Conservation (phyloP, 2,888 invertebrate genomes). For the Bembecia ichneumoniformis region DNA sequence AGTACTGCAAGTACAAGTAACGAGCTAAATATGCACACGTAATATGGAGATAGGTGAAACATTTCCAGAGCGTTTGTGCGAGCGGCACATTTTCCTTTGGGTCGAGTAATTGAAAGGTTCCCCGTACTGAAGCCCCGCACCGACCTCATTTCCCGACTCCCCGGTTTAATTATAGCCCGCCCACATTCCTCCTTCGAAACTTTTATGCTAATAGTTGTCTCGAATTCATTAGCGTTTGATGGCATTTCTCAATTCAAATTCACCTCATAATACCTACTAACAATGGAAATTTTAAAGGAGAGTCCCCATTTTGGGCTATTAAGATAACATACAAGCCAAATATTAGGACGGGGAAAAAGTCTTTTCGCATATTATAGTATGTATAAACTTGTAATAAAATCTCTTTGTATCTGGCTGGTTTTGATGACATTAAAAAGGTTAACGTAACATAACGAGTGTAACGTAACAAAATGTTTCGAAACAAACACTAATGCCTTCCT, state of each 20-base stretch:
- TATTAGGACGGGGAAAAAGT: no score
- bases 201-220: slow-evolving; percentile 13
- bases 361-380: no score
- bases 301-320: no score
- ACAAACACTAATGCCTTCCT: no score
- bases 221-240: slow-evolving; percentile 6
- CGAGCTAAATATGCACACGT: background rate
- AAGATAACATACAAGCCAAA: no score
- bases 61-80: background rate
- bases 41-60: background rate
- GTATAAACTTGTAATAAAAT: no score
- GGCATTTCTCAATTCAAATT: background rate
- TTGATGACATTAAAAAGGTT: no score
- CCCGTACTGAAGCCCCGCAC: slow-evolving; percentile 22
- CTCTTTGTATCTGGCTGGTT: no score
- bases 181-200: slow-evolving; percentile 17
- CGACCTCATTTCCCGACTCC: slow-evolving; percentile 36
- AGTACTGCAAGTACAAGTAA: background rate
- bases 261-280: no score
- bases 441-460: no score
- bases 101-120: slow-evolving; percentile 24
- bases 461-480: no score
- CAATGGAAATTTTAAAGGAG: no score
- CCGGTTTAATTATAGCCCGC: slow-evolving; percentile 34
- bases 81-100: slow-evolving; percentile 14